These are phyloP conservation scores for Ardeotis arabs DNA, from an alignment of 2,113 vertebrate genomes.

Conservation along the genomic window DNA sequence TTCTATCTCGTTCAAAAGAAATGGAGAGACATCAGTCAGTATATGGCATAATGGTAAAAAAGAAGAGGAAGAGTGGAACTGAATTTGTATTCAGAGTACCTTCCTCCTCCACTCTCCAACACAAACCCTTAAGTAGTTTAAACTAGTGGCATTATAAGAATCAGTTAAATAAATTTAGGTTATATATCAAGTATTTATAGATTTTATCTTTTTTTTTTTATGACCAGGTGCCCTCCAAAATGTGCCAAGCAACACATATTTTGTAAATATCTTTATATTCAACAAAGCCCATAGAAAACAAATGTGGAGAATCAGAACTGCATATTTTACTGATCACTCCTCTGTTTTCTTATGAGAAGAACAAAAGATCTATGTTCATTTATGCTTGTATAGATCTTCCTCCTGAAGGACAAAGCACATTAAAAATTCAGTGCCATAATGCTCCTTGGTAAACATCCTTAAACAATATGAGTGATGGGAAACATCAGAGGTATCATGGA, in stretches of 20 bases:
- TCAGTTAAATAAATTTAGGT: background rate
- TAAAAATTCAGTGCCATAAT: background rate
- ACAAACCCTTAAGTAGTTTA: background rate
- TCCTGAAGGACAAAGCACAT: background rate
- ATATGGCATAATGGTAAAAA: background rate
- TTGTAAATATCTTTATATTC: background rate
- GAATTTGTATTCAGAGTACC: background rate
- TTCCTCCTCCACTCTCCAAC: background rate
- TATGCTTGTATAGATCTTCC: background rate
- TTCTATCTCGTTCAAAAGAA: background rate
- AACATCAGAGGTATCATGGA: background rate
- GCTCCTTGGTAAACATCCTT: background rate
- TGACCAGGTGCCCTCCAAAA: background rate
- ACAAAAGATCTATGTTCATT: background rate
- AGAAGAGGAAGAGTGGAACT: background rate
- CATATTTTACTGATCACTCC: background rate
- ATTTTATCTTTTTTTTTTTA: background rate
- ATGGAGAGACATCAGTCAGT: background rate
- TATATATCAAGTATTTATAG: background rate
- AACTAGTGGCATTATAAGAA: background rate
- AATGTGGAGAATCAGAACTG: background rate
- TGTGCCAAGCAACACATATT: background rate
- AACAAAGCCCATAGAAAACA: background rate
- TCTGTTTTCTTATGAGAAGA: background rate
- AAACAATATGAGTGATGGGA: background rate